These are phyloP conservation scores for Dorcus hopei DNA, from an alignment of 2,888 invertebrate species.

Conservation along the genomic window DNA sequence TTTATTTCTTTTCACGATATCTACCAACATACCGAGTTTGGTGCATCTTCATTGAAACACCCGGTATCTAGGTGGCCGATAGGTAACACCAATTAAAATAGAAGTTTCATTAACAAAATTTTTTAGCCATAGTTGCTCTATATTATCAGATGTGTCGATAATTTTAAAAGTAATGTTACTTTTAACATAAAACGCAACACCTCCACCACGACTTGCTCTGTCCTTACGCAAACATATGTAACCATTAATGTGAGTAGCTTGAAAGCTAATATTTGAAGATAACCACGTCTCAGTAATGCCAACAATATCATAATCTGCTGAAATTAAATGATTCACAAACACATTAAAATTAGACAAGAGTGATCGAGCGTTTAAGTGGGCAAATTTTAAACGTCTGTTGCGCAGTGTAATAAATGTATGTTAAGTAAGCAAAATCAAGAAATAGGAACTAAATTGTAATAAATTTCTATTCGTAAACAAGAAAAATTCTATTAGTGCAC, in stretches of 20 bases:
- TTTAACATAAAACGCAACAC: not conserved
- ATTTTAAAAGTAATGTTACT: not conserved
- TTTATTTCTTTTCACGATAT: too few relatives aligned
- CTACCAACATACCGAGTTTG: too few relatives aligned
- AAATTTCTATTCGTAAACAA: too few relatives aligned
- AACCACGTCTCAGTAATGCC: not conserved
- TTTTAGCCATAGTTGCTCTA: not conserved
- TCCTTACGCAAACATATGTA: not conserved
- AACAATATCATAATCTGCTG: not conserved
- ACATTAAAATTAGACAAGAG: not conserved
- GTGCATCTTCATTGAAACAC: too few relatives aligned
- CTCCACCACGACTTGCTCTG: not conserved
- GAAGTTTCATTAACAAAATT: not conserved
- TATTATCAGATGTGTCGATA: not conserved
- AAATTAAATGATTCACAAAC: not conserved
- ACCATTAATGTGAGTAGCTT: not conserved
- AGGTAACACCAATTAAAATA: not conserved
- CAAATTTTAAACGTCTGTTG: too few relatives aligned
- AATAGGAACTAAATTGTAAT: too few relatives aligned
- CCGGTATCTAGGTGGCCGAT: not conserved
- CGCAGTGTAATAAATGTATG: too few relatives aligned
- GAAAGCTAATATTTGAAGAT: not conserved
- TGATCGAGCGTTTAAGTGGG: not conserved
- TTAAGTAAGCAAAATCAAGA: too few relatives aligned
- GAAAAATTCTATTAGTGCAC: too few relatives aligned